These are phyloP conservation scores for Nudaria mundana DNA, from an alignment of 2,888 invertebrate genomes.

Conservation along the genomic window DNA sequence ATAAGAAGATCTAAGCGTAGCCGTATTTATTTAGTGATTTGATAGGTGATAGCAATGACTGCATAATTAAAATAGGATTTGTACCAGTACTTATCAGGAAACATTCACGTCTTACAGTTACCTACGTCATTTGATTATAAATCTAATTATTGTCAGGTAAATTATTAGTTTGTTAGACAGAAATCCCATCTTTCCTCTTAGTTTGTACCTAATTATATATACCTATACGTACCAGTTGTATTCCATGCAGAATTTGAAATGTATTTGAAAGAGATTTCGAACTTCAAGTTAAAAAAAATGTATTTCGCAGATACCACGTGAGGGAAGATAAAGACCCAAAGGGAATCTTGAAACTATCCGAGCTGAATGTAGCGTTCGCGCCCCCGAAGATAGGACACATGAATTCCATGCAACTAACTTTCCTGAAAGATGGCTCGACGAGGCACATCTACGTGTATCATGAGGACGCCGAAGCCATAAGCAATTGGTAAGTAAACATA, in stretches of 20 bases:
- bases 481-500: conserved; percentile 84
- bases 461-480: conserved; percentile 91
- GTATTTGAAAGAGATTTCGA: too few species aligned
- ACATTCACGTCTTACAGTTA: conserved; percentile 17
- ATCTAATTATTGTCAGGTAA: conserved; percentile 18
- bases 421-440: conserved; percentile 91
- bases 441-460: conserved; percentile 94
- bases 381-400: conserved; percentile 90
- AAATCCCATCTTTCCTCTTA: too few species aligned
- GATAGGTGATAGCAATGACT: not conserved
- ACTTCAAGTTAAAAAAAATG: too few species aligned
- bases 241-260: too few species aligned
- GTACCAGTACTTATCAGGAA: conserved; percentile 5
- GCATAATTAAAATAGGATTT: conserved; percentile 11
- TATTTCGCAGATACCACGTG: conserved; percentile 82
- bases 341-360: conserved; percentile 89
- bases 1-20: too few species aligned
- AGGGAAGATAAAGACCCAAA: conserved; percentile 90
- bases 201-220: too few species aligned
- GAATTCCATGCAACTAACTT: conserved; percentile 92
- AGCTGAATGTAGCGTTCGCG: conserved; percentile 91
- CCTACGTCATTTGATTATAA: conserved; percentile 17
- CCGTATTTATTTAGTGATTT: conserved; percentile 1
- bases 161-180: too few species aligned
- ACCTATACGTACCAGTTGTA: too few species aligned